Base-by-base conservation (phyloP, 2,888 invertebrate species). In the Octonoba sinensis region DNA sequence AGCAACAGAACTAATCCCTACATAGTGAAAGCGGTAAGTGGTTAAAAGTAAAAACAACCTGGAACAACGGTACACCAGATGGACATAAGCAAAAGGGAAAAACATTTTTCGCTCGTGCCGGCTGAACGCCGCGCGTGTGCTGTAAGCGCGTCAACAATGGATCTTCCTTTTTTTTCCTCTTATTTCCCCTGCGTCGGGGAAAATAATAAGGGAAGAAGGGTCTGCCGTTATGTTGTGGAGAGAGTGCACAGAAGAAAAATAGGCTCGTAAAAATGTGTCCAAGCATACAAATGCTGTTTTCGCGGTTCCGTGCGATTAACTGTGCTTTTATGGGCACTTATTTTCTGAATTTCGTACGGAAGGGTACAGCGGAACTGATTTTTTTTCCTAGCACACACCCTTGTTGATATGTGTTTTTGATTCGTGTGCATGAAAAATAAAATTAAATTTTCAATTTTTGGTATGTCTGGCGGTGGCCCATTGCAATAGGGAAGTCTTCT, bases 1-100 rank as follows among this genome's bases (percentile, higher is more conserved):
- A 47, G 57, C 47, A 18, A 66, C 20, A 59, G 44, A 67, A 59
- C 66, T 54, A 47, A 59, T 57, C 36, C 47, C 36, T 36, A 16
- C 8, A 20, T 8, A 75, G 75, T 69, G 75, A 75, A 75, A 75
- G 75, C 75, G 59, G 75, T 54, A 75, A 75, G 67, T 69, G 67
- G 57, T 44, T 64, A 73, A 73, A 73, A 73, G 73, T 67, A 75
- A 75, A 75, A 75, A 18, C 18, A n/a, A 18, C 54, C 18, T 16
- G 54, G n/a, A 20, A 20, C 54, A 54, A 54, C 16, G 54, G 54
- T 54, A 54, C 54, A 18, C 60, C 66, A 66, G 66, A 49, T 72
- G 72, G 72, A 72, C 72, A 72, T 27, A 24, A 47, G 54, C 24
- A 51, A 51, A 67, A 73, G 67, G 67, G 60, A 67, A 57, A 75